These are phyloP conservation scores for Cheiracanthium punctorium DNA, from an alignment of 2,888 invertebrate species.

Conservation along the genomic window DNA sequence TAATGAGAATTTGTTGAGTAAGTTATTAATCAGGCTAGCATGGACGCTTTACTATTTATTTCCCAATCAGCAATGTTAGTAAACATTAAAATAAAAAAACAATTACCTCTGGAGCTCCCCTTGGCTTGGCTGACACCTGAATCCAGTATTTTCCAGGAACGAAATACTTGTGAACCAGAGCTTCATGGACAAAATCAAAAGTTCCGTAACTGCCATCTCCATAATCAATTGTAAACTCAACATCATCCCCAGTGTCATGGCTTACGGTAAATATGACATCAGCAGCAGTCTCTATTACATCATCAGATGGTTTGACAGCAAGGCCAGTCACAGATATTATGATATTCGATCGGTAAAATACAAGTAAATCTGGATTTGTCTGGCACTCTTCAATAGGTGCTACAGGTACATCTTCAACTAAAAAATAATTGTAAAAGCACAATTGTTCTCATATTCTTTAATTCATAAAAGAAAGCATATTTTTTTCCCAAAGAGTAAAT, in stretches of 20 bases:
- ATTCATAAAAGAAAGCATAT: too few relatives aligned
- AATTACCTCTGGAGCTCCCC: slow-evolving; percentile 72
- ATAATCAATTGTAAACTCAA: slow-evolving; percentile 74
- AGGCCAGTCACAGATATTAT: slow-evolving; percentile 62
- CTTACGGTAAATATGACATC: slow-evolving; percentile 67
- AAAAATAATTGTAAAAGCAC: too few relatives aligned
- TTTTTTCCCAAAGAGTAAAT: too few relatives aligned
- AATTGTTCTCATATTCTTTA: too few relatives aligned
- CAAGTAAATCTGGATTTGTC: slow-evolving; percentile 46
- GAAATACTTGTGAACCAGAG: slow-evolving; percentile 72
- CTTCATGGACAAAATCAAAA: slow-evolving; percentile 72
- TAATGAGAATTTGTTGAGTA: too few relatives aligned
- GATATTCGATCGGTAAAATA: slow-evolving; percentile 65
- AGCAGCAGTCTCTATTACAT: slow-evolving; percentile 50
- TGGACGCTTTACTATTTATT: too few relatives aligned
- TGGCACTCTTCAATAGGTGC: slow-evolving; percentile 43
- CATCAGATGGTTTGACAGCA: slow-evolving; percentile 58
- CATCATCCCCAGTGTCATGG: slow-evolving; percentile 62
- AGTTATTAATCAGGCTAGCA: too few relatives aligned
- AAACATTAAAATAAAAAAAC: background rate
- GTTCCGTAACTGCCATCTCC: slow-evolving; percentile 73
- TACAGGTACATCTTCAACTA: slow-evolving; percentile 58
- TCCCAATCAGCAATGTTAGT: too few relatives aligned
- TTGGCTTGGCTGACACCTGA: slow-evolving; percentile 73
- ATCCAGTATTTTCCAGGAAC: slow-evolving; percentile 74